Evolutionary conservation across 2,113 vertebrate species (phyloP), one percentile per base, ranked within the genome.

Genomic region (Prolemur simus): DNA sequence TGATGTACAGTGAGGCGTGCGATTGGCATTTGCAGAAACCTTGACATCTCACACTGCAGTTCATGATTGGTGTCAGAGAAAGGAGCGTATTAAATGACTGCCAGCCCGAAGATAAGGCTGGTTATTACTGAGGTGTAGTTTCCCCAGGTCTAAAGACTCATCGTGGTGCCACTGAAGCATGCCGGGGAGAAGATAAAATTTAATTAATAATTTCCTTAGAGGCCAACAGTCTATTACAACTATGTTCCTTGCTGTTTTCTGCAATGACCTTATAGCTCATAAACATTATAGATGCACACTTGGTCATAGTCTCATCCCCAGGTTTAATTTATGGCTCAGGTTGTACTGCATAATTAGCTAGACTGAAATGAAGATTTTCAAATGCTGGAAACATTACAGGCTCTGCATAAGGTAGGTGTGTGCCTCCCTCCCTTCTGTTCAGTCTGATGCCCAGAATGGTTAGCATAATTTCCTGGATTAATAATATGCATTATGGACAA

Each of bases 161-260:
- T 80, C 97, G 91, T 85, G 13, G 34, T 96, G 87, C 87, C 68
- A 37, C 88, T 98, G 95, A 94, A 97, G 97, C 92, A 45, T 96
- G 96, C 87, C 87, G 8, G 94, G 78, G 94, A 97, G 95, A 95
- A 97, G 96, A 97, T 96, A 98, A 97, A 97, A 96, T 96, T 95
- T 97, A 98, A 98, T 98, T 98, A 98, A 96, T 98, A 97, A 97
- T 98, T 98, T 98, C 97, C 97, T 97, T 76, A 78, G 95, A 98
- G 97, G 97, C 89, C 97, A 96, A 95, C 93, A 76, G 97, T 91
- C 97, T 96, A 96, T 97, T 94, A 94, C 42, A 54, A 96, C 96
- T 66, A 93, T 45, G 66, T 96, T 97, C 94, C 94, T 96, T 87
- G 82, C 89, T 93, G 95, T 91, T 97, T 97, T 96, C 95, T 88